Evolutionary conservation across 2,113 vertebrate genomes (phyloP), one percentile per base, ranked within the genome.

Genomic region (Melanocharis versteri): DNA sequence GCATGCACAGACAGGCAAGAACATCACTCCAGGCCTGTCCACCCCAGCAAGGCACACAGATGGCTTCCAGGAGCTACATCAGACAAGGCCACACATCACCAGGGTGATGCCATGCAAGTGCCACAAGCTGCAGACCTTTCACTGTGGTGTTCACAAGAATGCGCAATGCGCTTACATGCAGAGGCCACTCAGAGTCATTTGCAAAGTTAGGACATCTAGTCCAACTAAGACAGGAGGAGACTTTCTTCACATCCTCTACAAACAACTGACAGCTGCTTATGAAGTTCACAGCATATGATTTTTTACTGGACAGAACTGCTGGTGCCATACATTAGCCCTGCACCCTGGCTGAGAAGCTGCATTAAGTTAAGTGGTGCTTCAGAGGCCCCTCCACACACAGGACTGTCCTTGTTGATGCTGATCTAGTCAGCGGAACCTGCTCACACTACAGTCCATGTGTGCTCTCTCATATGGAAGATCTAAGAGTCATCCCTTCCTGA

Each of bases 211-310:
- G 2, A 40, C n/a, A 87, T 77, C 73, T 62, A 26, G 9, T 40
- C 42, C 56, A 62, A 1, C 17, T 76, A 14, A 71, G 61, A 37
- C 0, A 0, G 22, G 22, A 65, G 14, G 5, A 42, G 23, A 27
- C 37, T 70, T 53, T 42, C 30, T 39, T 42, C 51, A 21, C 16
- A 19, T 75, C 31, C 33, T 50, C 69, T 54, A 31, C 18, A 66
- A 35, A 53, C 5, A 35, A 14, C 37, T 50, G 42, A 21, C 21
- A 92, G 57, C 47, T 50, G 10, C 51, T 75, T 0, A 0, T 53
- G 54, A 60, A 71, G 62, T 24, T 56, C n/a, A 47, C 3, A 57
- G 51, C 37, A 61, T 3, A 7, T 1, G 1, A n/a, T 21, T 66
- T 37, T 26, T 39, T 19, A 31, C 61, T 27, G 26, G 31, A 40